Evolutionary conservation across 2,113 vertebrate genomes (phyloP).

Genomic region (Dipodomys spectabilis): DNA sequence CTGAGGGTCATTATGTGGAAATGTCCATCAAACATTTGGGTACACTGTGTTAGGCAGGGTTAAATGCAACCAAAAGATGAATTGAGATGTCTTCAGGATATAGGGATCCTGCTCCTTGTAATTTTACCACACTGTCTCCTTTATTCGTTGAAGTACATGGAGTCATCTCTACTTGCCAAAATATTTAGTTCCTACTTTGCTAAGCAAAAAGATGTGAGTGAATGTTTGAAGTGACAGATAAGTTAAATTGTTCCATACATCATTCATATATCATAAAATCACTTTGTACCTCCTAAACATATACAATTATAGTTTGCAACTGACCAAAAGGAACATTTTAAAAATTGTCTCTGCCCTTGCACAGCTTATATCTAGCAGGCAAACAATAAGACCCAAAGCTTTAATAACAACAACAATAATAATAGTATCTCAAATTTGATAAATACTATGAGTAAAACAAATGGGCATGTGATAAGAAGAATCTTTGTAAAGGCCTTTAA

Average conservation of each 20-base stretch:
- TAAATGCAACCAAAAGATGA: not conserved
- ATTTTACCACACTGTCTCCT: not conserved
- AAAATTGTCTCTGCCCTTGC: not conserved
- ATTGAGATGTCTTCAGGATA: not conserved
- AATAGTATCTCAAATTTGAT: slow-evolving; percentile 19
- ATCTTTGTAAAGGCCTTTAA: not conserved
- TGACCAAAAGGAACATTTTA: slow-evolving; percentile 9
- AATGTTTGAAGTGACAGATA: not conserved
- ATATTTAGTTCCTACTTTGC: not conserved
- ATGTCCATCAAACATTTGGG: not conserved
- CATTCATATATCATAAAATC: slow-evolving; percentile 10
- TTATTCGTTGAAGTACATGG: slow-evolving; percentile 28
- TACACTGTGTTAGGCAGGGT: not conserved
- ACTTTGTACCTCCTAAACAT: not conserved
- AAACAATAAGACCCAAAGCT: not conserved
- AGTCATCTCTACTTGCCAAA: not conserved
- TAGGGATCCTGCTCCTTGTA: not conserved
- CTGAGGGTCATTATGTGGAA: not conserved
- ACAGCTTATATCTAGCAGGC: not conserved
- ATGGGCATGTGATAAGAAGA: not conserved
- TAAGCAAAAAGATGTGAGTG: not conserved
- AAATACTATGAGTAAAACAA: slow-evolving; percentile 36
- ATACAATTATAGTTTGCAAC: slow-evolving; percentile 10
- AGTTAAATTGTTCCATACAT: not conserved
- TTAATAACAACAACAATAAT: not conserved